Evolutionary conservation across 1,140 invertebrate species (phyloP), one percentile per base, ranked within the genome.

Genomic region (Scylla paramamosain): DNA sequence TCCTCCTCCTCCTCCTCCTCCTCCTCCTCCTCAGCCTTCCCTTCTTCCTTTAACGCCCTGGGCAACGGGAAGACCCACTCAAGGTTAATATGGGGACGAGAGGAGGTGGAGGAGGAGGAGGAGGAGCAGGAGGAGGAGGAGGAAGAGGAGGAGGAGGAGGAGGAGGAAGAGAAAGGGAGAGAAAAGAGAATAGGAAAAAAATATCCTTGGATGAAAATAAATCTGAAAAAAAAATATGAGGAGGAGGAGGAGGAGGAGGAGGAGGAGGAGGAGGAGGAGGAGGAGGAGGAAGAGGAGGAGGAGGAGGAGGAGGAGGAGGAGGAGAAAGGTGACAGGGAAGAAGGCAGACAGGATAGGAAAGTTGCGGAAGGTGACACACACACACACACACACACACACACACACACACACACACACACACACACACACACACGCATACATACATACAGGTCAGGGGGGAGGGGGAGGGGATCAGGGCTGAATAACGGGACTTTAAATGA

Each of bases 341-440:
- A 29, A 31, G 28, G 83, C 4, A 86, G 39, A 39, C 32, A 89
- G 6, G n/a, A 4, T 39, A 12, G 20, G 14, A 28, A 8, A 67
- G 20, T 25, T 92, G 48, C 6, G 32, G 31, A 92, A 31, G 20
- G 39, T 8, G 16, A 82, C 77, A 82, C 82, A 39, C 82, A 82
- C 39, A 82, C 82, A 84, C 45, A 93, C 29, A 84, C 29, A 93
- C 29, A 84, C 45, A 46, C 29, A 84, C 45, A 93, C 29, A 84
- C 29, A 93, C 29, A 84, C 45, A 46, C 29, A 46, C 32, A 82
- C 46, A 92, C 31, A 92, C 20, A 92, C 31, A 77, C 31, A 92
- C 31, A 92, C 20, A 82, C 25, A 92, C 4, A 92, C 20, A 77
- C 31, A 92, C 20, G 32, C 20, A 92, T 20, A 92, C 29, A 92